phyloP scores from a whole-genome alignment of 2,113 vertebrate genomes.

The Turnix velox region DNA sequence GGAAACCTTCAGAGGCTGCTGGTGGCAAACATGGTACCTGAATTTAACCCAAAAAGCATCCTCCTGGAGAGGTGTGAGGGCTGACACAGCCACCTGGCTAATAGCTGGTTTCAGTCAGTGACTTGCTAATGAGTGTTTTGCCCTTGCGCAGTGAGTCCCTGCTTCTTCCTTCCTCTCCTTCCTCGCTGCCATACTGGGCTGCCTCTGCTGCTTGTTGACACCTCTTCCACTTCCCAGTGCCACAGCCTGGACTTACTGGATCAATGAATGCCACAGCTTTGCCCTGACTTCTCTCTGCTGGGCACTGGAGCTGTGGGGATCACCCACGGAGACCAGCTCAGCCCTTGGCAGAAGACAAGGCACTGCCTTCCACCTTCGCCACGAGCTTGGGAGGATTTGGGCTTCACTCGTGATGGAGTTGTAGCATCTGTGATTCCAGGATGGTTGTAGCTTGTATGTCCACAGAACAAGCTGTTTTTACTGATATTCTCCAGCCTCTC shows the following conservation, averaged over 20 bases:
- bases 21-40: background rate
- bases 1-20: background rate
- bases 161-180: slow-evolving; percentile 47
- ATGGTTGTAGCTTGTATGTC: background rate
- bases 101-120: slow-evolving; percentile 17
- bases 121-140: slow-evolving; percentile 52
- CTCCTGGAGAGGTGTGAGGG: background rate
- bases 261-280: background rate
- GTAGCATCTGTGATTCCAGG: background rate
- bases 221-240: background rate
- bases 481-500: background rate
- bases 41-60: background rate
- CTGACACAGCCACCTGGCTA: background rate
- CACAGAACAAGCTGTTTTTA: background rate
- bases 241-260: background rate
- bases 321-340: background rate
- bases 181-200: background rate
- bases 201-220: slow-evolving; percentile 17
- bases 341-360: background rate
- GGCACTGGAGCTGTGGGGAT: background rate
- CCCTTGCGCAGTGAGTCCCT: background rate
- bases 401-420: background rate
- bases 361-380: background rate
- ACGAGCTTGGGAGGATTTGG: background rate
- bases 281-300: background rate